Evolutionary conservation across 2,888 invertebrate genomes (phyloP), one percentile per base, ranked within the genome.

Genomic region (Camponotus fellah): DNA sequence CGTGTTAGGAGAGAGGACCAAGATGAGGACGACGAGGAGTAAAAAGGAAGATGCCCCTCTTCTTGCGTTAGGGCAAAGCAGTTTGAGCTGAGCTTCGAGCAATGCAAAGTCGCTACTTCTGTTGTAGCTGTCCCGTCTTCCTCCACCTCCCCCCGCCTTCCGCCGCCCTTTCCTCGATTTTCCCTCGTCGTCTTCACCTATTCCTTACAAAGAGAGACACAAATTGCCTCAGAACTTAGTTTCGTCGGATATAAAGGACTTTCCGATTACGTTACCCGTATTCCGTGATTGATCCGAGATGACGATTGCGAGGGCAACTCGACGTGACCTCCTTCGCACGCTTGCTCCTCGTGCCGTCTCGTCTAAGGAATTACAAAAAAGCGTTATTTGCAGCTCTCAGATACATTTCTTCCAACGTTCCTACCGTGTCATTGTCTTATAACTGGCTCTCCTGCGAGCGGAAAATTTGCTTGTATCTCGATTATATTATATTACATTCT

Each of bases 161-260:
- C 68, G 62, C 26, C 26, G 2, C 26, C 75, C 80, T 86, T 85
- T 79, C 86, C 26, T 4, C 46, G 43, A n/a, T 87, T 85, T 82
- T 72, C 68, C 81, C 75, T 85, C 82, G 58, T 56, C 76, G 68
- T 68, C 85, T 76, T 89, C 88, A 86, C 87, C 91, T 89, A 88
- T 91, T 92, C 90, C 92, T 93, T 91, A 93, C 94, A 94, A 94
- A 94, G 94, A 93, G 92, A 94, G 92, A 93, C 92, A 92, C 93
- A 94, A 94, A 94, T 94, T 94, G 94, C 93, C 93, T 94, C 86
- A 93, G 90, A 94, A 94, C 93, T 94, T 92, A 94, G 94, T 94
- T 94, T 94, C 91, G 92, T 86, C 88, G 91, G 92, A 94, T 93
- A 93, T 94, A 93, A 93, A 93, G 93, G 94, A 94, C 93, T 94